Conservation (phyloP, 2,113 vertebrate genomes). For the Megaptera novaeangliae region DNA sequence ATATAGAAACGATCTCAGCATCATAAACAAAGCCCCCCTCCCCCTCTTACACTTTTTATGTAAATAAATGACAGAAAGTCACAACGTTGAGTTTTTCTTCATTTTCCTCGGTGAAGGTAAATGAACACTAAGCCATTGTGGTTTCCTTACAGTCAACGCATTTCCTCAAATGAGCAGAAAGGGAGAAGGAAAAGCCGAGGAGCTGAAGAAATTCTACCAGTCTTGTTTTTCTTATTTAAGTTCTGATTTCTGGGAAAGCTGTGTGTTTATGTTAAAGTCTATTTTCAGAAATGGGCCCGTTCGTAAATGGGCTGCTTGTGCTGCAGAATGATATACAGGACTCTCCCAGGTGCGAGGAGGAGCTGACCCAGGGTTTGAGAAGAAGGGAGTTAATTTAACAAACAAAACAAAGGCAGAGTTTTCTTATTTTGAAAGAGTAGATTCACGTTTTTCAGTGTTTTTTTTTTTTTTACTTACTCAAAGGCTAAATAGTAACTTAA, state of each 20-base stretch:
- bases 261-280: constrained; percentile 7
- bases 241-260: constrained; percentile 64
- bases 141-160: constrained; percentile 27
- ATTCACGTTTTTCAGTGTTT: background rate
- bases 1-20: constrained; percentile 31
- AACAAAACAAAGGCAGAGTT: background rate
- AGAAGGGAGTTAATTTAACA: background rate
- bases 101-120: constrained; percentile 55
- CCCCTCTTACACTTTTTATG: background rate
- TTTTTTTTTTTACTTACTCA: background rate
- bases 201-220: constrained; percentile 32
- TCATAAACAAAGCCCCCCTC: background rate
- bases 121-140: constrained; percentile 37
- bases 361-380: background rate
- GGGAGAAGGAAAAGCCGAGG: background rate
- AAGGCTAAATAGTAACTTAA: background rate
- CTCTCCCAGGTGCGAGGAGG: background rate
- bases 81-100: background rate
- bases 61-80: background rate
- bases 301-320: constrained; percentile 20
- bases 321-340: background rate
- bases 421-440: constrained; percentile 5
- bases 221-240: constrained; percentile 46
- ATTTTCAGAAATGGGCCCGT: constrained; percentile 1
- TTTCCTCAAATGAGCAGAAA: constrained; percentile 55